Conservation (phyloP, 2,113 vertebrate species). For the Boulengeromyrus knoepffleri region DNA sequence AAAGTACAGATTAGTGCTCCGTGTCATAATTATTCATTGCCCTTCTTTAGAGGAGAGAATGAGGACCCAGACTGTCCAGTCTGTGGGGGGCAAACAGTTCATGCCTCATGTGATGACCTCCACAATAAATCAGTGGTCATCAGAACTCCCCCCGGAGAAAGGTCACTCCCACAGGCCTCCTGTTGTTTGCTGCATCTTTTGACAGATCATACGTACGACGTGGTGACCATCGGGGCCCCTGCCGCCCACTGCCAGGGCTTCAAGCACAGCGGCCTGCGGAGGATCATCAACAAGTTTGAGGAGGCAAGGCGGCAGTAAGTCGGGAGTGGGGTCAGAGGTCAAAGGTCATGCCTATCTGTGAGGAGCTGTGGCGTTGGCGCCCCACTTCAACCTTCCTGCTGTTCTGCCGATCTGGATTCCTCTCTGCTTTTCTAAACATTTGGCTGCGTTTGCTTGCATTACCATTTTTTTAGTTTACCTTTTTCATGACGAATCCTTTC, state of each 20-base stretch:
- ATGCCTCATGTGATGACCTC: background rate
- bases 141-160: background rate
- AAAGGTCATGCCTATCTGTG: background rate
- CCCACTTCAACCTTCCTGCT: background rate
- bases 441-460: background rate
- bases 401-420: background rate
- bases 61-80: background rate
- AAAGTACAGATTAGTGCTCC: background rate
- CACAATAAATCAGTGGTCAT: background rate
- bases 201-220: conserved; percentile 89
- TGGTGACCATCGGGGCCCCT: conserved; percentile 91
- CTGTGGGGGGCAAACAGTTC: background rate
- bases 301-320: conserved; percentile 93
- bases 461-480: background rate
- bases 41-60: background rate
- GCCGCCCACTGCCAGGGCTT: conserved; percentile 96
- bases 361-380: background rate
- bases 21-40: background rate
- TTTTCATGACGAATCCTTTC: background rate
- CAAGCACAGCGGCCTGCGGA: conserved; percentile 86
- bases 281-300: conserved; percentile 88
- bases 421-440: background rate
- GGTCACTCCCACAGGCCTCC: background rate
- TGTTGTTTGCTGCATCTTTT: background rate
- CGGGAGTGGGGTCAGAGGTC: background rate